Percentiles rank a stretch among this genome's conserved stretches.
These are phyloP conservation scores for Carpatolechia fugitivella DNA, from an alignment of 2,888 invertebrate genomes.

Conservation along the genomic window DNA sequence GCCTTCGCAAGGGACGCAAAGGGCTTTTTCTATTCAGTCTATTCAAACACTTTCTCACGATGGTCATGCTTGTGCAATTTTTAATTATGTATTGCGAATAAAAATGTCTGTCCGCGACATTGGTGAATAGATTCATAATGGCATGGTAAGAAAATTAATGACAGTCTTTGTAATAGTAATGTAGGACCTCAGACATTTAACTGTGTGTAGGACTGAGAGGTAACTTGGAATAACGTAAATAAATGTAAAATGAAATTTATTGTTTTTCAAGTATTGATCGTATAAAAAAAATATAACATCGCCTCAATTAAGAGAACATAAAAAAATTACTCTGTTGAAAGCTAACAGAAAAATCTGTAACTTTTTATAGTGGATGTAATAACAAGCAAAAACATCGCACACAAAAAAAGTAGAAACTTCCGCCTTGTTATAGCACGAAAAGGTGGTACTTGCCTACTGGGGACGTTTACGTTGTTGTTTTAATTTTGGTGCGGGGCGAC, in stretches of 20 bases:
- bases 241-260: no score
- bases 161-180: not conserved
- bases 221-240: no score
- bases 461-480: constrained; percentile 10
- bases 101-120: not conserved
- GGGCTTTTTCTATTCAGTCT: constrained; percentile 49
- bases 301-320: no score
- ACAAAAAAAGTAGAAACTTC: not conserved
- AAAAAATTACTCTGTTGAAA: no score
- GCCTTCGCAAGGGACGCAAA: constrained; percentile 33
- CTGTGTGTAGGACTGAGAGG: not conserved
- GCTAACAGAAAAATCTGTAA: no score
- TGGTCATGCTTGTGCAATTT: constrained; percentile 31
- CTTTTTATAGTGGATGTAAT: no score
- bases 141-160: not conserved
- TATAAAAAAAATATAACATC: no score
- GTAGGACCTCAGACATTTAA: not conserved
- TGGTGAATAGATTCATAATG: not conserved
- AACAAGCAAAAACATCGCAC: not conserved
- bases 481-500: not conserved
- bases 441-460: not conserved
- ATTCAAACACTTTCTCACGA: constrained; percentile 61
- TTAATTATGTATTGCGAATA: constrained; percentile 16
- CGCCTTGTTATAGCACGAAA: constrained; percentile 3
- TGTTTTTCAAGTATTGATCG: no score